Evolutionary conservation across 2,113 vertebrate species (phyloP).

Genomic region (Ptyas mucosa): DNA sequence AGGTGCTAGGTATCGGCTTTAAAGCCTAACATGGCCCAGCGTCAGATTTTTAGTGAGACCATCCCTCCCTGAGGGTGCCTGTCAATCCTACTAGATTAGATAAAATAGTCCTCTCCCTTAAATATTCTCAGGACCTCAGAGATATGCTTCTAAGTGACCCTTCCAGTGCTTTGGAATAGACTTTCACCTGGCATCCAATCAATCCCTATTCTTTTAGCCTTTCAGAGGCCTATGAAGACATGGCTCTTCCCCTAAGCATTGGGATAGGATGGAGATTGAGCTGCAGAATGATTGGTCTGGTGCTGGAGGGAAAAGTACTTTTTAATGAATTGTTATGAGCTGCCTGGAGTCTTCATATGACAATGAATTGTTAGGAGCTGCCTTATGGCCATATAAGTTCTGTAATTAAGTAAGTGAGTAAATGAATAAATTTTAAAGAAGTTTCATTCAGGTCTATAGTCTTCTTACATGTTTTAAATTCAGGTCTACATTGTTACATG

Average conservation of each 20-base stretch:
- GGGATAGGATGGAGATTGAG: not conserved
- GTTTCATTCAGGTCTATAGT: conserved; percentile 38
- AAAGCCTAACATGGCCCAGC: not conserved
- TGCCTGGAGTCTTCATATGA: not conserved
- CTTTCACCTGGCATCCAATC: not conserved
- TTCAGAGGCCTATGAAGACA: not conserved
- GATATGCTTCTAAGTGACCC: not conserved
- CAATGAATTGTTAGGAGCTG: too few relatives aligned
- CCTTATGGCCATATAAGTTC: not conserved
- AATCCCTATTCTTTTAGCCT: not conserved
- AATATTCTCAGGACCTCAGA: not conserved
- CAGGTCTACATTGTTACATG: conserved; percentile 40
- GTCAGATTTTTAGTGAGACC: not conserved
- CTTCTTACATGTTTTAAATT: conserved; percentile 57
- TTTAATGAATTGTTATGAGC: not conserved
- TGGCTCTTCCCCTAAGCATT: not conserved
- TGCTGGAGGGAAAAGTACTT: not conserved
- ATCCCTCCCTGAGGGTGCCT: not conserved
- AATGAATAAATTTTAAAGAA: not conserved
- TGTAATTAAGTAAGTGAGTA: not conserved
- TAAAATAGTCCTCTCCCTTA: not conserved
- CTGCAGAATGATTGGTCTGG: not conserved
- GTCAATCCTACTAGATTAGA: not conserved
- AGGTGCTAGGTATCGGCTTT: not conserved
- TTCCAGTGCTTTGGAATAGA: not conserved